Conservation (phyloP, 2,113 vertebrate species). For the Ochotona curzoniae region DNA sequence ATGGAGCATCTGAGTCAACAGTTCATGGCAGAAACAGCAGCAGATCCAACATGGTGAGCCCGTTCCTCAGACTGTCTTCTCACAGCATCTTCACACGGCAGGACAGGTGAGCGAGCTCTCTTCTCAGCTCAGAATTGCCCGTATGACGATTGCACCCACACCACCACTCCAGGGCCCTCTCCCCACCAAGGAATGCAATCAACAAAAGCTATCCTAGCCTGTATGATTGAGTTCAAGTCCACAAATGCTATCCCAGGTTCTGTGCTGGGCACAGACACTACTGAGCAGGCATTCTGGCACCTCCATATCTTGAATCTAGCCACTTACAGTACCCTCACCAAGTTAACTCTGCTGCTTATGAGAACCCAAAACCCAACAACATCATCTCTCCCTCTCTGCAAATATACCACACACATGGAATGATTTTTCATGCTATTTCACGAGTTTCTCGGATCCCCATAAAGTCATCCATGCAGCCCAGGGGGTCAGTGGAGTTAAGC, state of each 20-base stretch:
- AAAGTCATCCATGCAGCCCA: not conserved
- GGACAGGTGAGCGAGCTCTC: not conserved
- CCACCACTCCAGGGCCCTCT: too few relatives aligned
- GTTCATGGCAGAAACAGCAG: not conserved
- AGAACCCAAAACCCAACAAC: not conserved
- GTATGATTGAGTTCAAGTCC: not conserved
- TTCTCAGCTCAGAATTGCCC: not conserved
- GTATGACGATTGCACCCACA: not conserved
- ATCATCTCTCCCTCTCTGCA: not conserved
- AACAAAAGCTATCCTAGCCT: not conserved
- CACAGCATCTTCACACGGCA: not conserved
- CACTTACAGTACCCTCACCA: not conserved
- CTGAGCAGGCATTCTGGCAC: not conserved
- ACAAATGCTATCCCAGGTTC: fast-evolving
- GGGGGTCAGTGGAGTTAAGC: not conserved
- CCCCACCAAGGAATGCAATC: too few relatives aligned
- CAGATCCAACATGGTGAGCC: not conserved
- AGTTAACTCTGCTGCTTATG: not conserved
- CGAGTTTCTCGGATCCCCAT: not conserved
- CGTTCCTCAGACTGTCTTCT: not conserved
- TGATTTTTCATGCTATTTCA: not conserved
- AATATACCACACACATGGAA: too few relatives aligned
- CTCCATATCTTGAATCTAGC: not conserved
- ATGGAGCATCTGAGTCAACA: not conserved
- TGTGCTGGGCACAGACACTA: fast-evolving